Base-by-base conservation (phyloP, 2,113 vertebrate genomes). In the Bagarius yarrelli region DNA sequence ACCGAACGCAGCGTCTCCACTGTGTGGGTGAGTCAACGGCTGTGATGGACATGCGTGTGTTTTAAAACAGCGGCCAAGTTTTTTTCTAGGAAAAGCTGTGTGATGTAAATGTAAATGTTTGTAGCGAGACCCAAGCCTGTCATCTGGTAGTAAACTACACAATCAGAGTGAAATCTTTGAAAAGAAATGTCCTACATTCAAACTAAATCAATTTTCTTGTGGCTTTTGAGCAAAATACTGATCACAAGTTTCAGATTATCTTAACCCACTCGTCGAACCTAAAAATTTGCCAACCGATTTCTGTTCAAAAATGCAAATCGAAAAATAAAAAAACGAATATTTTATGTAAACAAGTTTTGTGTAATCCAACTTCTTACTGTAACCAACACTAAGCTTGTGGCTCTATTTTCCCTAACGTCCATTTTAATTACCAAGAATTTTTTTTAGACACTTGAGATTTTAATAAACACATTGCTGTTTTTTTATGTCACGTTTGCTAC, bases 1-100 rank as follows among this genome's bases (percentile, higher is more conserved):
- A 91, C 88, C 86, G 81, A 19, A 93, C 92, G 0, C 93, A 94
- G 84, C 89, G 90, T n/a, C 92, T 94, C 14, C 84, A 73, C 83
- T 94, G 93, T 85, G 89, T 93, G 14, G 93, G 93, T 94, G 69
- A 76, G 93, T 92, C 15, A 55, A 25, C 27, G 23, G n/a, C 21
- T 52, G 55, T 63, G 14, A 47, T 14, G 13, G 34, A 81, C 32
- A 60, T 52, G 57, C 2, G 15, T 27, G 61, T 50, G 36, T 67
- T 66, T 36, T 61, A 19, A 67, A 1, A 55, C 59, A 64, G 40
- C 50, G 23, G 40, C 40, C 36, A 32, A 32, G 40, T 52, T 27
- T 12, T n/a, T 44, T n/a, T n/a, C n/a, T n/a, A n/a, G n/a, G n/a
- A n/a, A n/a, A n/a, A n/a, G n/a, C n/a, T n/a, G n/a, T n/a, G n/a